Evolutionary conservation across 2,888 invertebrate genomes (phyloP).

Genomic region (Nysson spinosus): DNA sequence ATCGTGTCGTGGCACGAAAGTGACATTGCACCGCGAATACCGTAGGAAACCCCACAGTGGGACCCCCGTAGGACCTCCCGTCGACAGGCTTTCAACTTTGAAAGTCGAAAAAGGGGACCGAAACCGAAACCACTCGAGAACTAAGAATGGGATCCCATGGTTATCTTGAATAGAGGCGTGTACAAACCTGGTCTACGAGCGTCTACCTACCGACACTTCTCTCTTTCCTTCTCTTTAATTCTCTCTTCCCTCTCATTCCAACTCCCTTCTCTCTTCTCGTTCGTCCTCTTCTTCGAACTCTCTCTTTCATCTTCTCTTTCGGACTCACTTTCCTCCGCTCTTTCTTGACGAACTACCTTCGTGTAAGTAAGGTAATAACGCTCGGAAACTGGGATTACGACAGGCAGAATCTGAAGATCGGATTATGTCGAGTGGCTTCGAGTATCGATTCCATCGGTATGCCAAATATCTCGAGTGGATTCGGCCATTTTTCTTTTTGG

Average conservation of each 20-base stretch:
- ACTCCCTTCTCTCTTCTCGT: too few relatives aligned
- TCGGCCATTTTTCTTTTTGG: neutral
- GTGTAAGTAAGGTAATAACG: slow-evolving; percentile 63
- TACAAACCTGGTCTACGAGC: slow-evolving; percentile 45
- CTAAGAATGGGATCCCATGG: slow-evolving; percentile 60
- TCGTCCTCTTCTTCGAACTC: too few relatives aligned
- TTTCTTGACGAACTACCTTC: slow-evolving; percentile 49
- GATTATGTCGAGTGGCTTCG: slow-evolving; percentile 38
- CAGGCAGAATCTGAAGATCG: slow-evolving; percentile 52
- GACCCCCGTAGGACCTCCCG: slow-evolving; percentile 68
- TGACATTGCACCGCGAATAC: slow-evolving; percentile 59
- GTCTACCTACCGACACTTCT: slow-evolving; percentile 20
- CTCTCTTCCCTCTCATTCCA: too few relatives aligned
- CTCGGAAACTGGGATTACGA: slow-evolving; percentile 44
- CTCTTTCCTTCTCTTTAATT: too few relatives aligned
- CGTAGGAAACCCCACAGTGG: slow-evolving; percentile 50
- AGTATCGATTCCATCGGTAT: slow-evolving; percentile 13
- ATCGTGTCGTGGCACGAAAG: slow-evolving; percentile 59
- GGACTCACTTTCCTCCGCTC: too few relatives aligned
- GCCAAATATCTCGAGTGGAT: slow-evolving; percentile 24
- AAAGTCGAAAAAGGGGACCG: slow-evolving; percentile 61
- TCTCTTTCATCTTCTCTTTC: too few relatives aligned
- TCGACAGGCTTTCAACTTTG: slow-evolving; percentile 69
- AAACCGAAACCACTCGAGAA: slow-evolving; percentile 69
- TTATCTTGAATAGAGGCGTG: slow-evolving; percentile 58